A percentile compares a stretch with the other conserved stretches of the same genome.
Evolutionary conservation across 2,888 invertebrate genomes (phyloP).

Genomic region (Latrodectus hesperus): DNA sequence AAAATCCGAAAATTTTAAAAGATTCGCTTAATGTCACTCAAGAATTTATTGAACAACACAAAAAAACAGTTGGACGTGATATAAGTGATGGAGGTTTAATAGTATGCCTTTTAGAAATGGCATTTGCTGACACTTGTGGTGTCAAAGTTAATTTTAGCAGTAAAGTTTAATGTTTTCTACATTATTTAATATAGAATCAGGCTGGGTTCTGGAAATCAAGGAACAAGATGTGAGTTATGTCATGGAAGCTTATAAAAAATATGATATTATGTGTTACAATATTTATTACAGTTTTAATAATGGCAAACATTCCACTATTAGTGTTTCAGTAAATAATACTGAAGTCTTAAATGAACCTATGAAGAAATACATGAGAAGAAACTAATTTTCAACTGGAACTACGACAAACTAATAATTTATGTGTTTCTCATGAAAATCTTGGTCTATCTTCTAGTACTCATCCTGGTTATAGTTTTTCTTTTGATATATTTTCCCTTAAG

Average conservation of each 20-base stretch:
- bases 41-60: no score
- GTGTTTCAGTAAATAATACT: constrained; percentile 36
- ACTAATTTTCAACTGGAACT: constrained; percentile 91
- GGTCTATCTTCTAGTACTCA: constrained; percentile 82
- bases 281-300: constrained; percentile 75
- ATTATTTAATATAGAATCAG: constrained; percentile 89
- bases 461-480: constrained; percentile 84
- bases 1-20: constrained; percentile 81
- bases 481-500: constrained; percentile 73
- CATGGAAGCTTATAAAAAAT: constrained; percentile 79
- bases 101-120: constrained; percentile 86
- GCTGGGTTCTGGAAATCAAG: constrained; percentile 86
- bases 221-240: constrained; percentile 79
- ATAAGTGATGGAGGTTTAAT: constrained; percentile 95
- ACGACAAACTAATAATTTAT: constrained; percentile 86
- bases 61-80: no score
- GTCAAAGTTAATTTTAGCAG: no score
- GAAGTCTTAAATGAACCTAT: no score
- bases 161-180: constrained; percentile 78
- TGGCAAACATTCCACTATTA: constrained; percentile 26
- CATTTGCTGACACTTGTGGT: constrained; percentile 99
- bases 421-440: constrained; percentile 86
- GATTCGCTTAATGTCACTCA: constrained; percentile 90
- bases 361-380: no score
- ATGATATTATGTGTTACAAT: constrained; percentile 80